Base-by-base conservation (phyloP, 2,888 invertebrate genomes). In the Stenchaetothrips biformis region DNA sequence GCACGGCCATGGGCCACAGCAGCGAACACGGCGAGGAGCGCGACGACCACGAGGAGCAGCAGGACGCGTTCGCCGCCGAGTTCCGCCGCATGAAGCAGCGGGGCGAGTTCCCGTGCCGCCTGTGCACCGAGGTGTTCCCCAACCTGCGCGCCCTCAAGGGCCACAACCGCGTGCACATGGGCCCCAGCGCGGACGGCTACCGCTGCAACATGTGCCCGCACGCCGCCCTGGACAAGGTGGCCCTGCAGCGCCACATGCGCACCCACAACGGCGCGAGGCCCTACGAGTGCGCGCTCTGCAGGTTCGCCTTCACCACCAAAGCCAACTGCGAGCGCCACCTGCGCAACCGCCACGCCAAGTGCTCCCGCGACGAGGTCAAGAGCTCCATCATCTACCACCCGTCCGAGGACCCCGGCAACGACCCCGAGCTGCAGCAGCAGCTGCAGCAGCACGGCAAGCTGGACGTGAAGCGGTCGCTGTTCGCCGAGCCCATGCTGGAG, bases 271-370 rank as follows among this genome's bases (percentile, higher is more conserved):
- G 98, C 0, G 97, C 98, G 84, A 90, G 97, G 16, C 98, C 98
- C 0, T 98, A 95, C 86, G 96, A 97, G 86, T 98, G 98, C 85
- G 92, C 94, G 0, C 90, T 97, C n/a, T 98, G 98, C 87, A 95
- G 95, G 85, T 97, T 96, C 85, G 97, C 97, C 3, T 98, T 98
- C 87, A 98, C 98, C 48, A 98, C 98, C 0, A 97, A 98, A 88
- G 97, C 98, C 1, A 98, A 98, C 86, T 98, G 98, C 86, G 98
- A 98, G 87, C 90, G 98, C 8, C 98, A 98, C 86, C 90, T 98
- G 84, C 90, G 97, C 83, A 98, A 98, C 86, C 91, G 96, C 47
- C 98, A 98, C 85, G 92, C 93, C 0, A 95, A 95, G 87, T 91
- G 92, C 0, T 93, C 94, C 1, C 90, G 96, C 80, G 95, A 96